Evolutionary conservation across 2,797 vertebrate genomes (phyloP).

Genomic region (Babyrousa celebensis): DNA sequence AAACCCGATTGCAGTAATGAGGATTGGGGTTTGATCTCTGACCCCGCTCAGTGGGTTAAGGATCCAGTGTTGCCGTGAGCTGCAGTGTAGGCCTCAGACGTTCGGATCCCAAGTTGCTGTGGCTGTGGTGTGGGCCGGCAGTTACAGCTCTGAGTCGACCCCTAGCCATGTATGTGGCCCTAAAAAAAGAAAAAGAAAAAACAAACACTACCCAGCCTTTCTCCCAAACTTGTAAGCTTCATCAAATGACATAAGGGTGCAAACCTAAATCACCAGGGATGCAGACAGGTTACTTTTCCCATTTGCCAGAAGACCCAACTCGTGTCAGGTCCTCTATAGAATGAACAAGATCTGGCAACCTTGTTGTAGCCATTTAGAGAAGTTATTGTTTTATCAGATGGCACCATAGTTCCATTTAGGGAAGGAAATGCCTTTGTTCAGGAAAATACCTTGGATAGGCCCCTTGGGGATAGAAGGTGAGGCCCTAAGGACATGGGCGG

Average conservation of each 20-base stretch:
- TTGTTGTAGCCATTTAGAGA: constrained; percentile 24
- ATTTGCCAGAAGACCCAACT: not conserved
- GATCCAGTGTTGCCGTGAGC: too few relatives aligned
- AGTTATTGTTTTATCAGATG: constrained; percentile 78
- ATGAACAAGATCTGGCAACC: constrained; percentile 21
- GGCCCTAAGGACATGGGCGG: not conserved
- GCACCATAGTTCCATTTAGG: constrained; percentile 76
- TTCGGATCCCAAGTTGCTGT: too few relatives aligned
- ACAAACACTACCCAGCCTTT: not conserved
- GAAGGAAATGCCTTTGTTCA: constrained; percentile 84
- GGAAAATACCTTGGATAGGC: constrained; percentile 69
- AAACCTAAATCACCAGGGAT: not conserved
- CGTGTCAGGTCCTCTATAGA: not conserved
- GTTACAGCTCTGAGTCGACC: too few relatives aligned
- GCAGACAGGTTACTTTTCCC: not conserved
- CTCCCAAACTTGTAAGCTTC: not conserved
- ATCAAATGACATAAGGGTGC: not conserved
- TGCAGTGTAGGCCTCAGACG: too few relatives aligned
- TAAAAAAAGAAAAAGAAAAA: too few relatives aligned
- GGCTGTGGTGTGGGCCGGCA: too few relatives aligned
- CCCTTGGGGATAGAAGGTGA: constrained; percentile 61
- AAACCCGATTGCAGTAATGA: too few relatives aligned
- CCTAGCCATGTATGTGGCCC: too few relatives aligned
- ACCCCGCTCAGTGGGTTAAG: too few relatives aligned
- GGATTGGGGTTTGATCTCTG: too few relatives aligned